These are phyloP conservation scores for Catocala nupta DNA, from an alignment of 2,888 invertebrate species.

Conservation along the genomic window DNA sequence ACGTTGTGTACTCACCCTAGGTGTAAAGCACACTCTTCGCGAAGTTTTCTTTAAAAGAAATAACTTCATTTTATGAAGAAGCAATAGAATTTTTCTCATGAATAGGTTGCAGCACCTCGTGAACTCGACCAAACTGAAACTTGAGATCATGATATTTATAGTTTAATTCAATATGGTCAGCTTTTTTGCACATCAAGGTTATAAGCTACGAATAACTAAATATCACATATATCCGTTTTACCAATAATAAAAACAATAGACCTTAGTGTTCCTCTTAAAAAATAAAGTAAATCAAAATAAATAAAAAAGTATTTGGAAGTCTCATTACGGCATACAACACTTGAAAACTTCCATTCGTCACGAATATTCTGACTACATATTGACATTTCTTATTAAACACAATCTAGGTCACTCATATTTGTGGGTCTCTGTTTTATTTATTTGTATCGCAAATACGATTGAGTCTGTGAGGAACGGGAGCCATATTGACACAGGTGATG, in stretches of 20 bases:
- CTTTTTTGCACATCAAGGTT: too few species aligned
- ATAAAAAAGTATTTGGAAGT: too few species aligned
- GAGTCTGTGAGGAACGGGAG: conserved; percentile 31
- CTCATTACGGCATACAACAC: not conserved
- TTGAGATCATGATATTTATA: too few species aligned
- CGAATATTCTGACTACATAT: not conserved
- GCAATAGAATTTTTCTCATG: not conserved
- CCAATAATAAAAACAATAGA: too few species aligned
- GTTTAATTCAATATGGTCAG: too few species aligned
- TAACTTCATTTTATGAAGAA: conserved; percentile 1
- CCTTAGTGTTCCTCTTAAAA: too few species aligned
- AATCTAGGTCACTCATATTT: conserved; percentile 15
- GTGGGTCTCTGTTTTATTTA: conserved; percentile 33
- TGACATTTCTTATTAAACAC: conserved; percentile 16
- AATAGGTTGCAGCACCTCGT: too few species aligned
- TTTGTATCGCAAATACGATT: conserved; percentile 49
- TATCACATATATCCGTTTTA: too few species aligned
- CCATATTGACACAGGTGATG: conserved; percentile 56
- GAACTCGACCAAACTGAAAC: too few species aligned
- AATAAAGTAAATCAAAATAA: too few species aligned
- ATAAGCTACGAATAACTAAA: too few species aligned
- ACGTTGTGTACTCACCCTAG: not conserved
- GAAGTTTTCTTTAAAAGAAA: not conserved
- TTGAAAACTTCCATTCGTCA: not conserved
- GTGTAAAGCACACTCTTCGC: not conserved